phyloP scores from a whole-genome alignment of 2,888 invertebrate genomes.

The Argyra leucocephala region DNA sequence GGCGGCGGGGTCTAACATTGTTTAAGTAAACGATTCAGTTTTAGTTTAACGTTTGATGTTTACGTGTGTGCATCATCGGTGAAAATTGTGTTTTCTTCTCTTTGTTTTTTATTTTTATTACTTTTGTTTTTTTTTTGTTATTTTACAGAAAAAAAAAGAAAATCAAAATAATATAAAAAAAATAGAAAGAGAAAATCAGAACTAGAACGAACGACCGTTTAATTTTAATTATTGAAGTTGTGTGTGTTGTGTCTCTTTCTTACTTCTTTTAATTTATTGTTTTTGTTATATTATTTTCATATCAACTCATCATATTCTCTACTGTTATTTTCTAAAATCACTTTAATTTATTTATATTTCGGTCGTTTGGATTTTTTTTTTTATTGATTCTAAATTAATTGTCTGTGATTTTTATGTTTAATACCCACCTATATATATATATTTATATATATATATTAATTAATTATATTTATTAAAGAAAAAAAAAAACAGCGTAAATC shows the following conservation, averaged over 20 bases:
- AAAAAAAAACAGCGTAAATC: not conserved
- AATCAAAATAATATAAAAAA: not conserved
- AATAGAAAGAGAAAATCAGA: conserved; percentile 3
- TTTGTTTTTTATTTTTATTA: not conserved
- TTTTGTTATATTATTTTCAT: not conserved
- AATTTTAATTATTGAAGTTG: not conserved
- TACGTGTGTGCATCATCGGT: conserved; percentile 30
- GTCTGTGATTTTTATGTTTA: conserved; percentile 1
- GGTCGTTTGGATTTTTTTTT: not conserved
- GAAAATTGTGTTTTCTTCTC: too few relatives aligned
- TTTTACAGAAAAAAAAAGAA: not conserved
- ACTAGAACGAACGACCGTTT: not conserved
- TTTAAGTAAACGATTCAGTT: conserved; percentile 2
- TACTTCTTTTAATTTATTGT: not conserved
- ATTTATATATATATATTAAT: not conserved
- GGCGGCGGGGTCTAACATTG: conserved; percentile 5
- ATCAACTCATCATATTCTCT: too few relatives aligned
- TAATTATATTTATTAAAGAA: too few relatives aligned
- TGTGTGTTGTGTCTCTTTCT: not conserved
- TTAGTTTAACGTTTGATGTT: conserved; percentile 26
- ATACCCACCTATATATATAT: not conserved
- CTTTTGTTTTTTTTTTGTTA: not conserved
- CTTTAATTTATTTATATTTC: too few relatives aligned
- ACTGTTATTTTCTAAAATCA: too few relatives aligned
- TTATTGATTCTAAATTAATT: not conserved